phyloP scores from a whole-genome alignment of 2,888 invertebrate genomes.

The Chromoteleia sp. region DNA sequence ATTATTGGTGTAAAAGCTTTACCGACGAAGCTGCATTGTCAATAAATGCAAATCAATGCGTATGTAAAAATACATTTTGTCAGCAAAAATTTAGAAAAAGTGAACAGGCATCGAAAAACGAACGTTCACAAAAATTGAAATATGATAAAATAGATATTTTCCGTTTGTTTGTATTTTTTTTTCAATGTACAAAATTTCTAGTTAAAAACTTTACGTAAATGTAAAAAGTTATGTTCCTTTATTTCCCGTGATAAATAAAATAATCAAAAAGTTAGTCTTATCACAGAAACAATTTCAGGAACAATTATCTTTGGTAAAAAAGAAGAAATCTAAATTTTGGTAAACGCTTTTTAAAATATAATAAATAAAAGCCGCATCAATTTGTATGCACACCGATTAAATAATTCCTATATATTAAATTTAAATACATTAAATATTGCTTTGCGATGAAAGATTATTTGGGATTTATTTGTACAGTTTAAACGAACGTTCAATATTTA shows the following conservation, averaged over 20 bases:
- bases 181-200: conserved; percentile 27
- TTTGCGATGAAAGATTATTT: conserved; percentile 17
- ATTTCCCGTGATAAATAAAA: conserved; percentile 33
- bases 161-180: neutral
- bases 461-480: conserved; percentile 30
- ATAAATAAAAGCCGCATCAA: conserved; percentile 11
- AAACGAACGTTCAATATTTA: conserved; percentile 11
- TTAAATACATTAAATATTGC: conserved; percentile 41
- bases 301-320: conserved; percentile 57
- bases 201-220: conserved; percentile 18
- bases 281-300: conserved; percentile 60
- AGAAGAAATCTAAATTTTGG: conserved; percentile 14
- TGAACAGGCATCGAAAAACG: conserved; percentile 45
- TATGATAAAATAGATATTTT: conserved; percentile 21
- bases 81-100: conserved; percentile 32
- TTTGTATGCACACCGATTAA: neutral
- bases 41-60: conserved; percentile 36
- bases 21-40: conserved; percentile 52
- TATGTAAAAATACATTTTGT: conserved; percentile 42
- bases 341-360: conserved; percentile 11
- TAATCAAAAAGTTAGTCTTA: conserved; percentile 35
- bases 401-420: conserved; percentile 22
- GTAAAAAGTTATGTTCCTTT: conserved; percentile 21
- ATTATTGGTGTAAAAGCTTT: conserved; percentile 67
- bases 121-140: conserved; percentile 28